Conservation (phyloP, 2,888 invertebrate species). For the Catocala sponsa region DNA sequence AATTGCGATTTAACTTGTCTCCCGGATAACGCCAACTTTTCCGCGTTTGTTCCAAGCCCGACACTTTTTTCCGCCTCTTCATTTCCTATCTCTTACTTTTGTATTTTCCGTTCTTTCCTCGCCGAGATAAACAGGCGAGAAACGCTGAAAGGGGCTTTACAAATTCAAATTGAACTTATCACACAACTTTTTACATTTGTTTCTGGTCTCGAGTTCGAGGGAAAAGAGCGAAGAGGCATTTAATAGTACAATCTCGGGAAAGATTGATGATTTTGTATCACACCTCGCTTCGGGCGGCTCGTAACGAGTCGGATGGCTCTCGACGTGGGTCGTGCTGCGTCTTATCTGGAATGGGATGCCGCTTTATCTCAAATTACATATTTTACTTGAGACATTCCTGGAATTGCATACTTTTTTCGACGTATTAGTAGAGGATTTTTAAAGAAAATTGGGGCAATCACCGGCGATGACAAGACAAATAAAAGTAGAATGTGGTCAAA, state of each 20-base stretch:
- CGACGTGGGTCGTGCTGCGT: slow-evolving; percentile 85
- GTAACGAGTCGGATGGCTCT: slow-evolving; percentile 85
- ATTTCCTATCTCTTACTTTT: slow-evolving; percentile 89
- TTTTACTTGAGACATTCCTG: slow-evolving; percentile 83
- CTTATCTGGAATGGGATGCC: slow-evolving; percentile 87
- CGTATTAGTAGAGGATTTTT: slow-evolving; percentile 63
- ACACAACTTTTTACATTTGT: slow-evolving; percentile 89
- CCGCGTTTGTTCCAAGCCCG: slow-evolving; percentile 86
- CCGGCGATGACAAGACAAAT: background rate
- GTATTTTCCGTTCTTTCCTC: slow-evolving; percentile 86
- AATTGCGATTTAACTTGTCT: slow-evolving; percentile 88
- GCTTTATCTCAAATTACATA: slow-evolving; percentile 88
- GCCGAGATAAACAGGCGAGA: slow-evolving; percentile 88
- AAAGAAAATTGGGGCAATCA: slow-evolving; percentile 50
- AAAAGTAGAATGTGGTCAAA: too few species aligned
- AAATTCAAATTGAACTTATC: slow-evolving; percentile 89
- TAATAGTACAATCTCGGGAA: slow-evolving; percentile 87
- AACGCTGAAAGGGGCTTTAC: slow-evolving; percentile 88
- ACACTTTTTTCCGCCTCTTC: slow-evolving; percentile 88
- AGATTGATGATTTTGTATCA: slow-evolving; percentile 89
- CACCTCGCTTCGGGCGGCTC: slow-evolving; percentile 87
- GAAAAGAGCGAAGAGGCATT: slow-evolving; percentile 87
- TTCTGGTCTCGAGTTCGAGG: slow-evolving; percentile 86
- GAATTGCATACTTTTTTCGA: slow-evolving; percentile 74
- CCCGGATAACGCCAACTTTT: slow-evolving; percentile 87